phyloP scores from a whole-genome alignment of 2,797 vertebrate species.

The Coendou prehensilis region DNA sequence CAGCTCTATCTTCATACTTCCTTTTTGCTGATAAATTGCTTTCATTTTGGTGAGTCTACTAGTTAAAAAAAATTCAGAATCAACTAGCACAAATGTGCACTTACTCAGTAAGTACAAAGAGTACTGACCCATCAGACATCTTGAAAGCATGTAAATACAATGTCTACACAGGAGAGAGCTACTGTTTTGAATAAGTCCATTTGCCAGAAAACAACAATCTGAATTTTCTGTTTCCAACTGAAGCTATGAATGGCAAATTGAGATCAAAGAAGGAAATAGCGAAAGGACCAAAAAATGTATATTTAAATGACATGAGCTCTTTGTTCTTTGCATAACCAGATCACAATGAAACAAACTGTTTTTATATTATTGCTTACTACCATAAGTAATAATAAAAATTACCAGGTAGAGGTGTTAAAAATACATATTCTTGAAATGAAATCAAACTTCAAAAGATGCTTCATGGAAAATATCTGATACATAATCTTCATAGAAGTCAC shows the following conservation, averaged over 20 bases:
- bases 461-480: neutral
- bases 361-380: neutral
- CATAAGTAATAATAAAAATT: neutral
- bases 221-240: slow-evolving; percentile 11
- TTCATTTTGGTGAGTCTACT: neutral
- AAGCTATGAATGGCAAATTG: neutral
- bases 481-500: neutral
- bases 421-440: neutral
- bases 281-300: neutral
- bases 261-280: neutral
- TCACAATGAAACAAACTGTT: neutral
- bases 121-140: neutral
- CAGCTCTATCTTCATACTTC: neutral
- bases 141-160: neutral
- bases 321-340: neutral
- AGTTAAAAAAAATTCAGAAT: slow-evolving; percentile 1
- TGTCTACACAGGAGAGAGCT: slow-evolving; percentile 51
- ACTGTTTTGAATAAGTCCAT: slow-evolving; percentile 57
- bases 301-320: neutral
- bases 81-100: neutral
- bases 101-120: neutral
- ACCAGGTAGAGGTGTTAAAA: neutral
- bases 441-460: neutral
- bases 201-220: slow-evolving; percentile 37
- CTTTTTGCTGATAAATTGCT: neutral